Conservation (phyloP, 1,140 invertebrate species). For the Ephestia elutella region DNA sequence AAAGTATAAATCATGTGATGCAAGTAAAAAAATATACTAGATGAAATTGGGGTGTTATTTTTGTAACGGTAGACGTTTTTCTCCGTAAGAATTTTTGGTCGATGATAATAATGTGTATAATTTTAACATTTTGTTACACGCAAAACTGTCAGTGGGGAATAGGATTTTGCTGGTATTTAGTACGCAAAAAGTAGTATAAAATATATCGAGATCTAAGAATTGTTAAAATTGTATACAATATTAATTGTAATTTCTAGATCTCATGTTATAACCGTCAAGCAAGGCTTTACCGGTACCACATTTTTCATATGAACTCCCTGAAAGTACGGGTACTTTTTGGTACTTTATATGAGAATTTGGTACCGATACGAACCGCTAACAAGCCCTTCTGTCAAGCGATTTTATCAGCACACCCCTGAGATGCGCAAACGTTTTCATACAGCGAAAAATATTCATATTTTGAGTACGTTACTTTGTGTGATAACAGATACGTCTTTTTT, state of each 20-base stretch:
- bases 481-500: constrained; percentile 50
- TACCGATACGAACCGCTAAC: no score
- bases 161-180: no score
- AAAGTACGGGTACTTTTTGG: no score
- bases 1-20: constrained; percentile 9
- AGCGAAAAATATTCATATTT: background rate
- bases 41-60: constrained; percentile 11
- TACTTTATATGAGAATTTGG: no score
- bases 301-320: no score
- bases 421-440: background rate
- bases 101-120: background rate
- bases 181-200: no score
- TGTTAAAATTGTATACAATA: background rate
- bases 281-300: no score
- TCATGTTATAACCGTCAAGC: background rate
- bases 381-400: background rate
- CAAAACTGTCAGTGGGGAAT: no score
- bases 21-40: background rate
- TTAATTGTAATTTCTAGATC: background rate
- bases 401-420: background rate
- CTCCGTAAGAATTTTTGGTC: background rate
- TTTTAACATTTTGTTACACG: background rate
- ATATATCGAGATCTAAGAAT: no score
- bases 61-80: constrained; percentile 9
- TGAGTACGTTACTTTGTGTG: background rate